Evolutionary conservation across 1,140 invertebrate species (phyloP), one percentile per base, ranked within the genome.

Genomic region (Neodiprion pinetum): DNA sequence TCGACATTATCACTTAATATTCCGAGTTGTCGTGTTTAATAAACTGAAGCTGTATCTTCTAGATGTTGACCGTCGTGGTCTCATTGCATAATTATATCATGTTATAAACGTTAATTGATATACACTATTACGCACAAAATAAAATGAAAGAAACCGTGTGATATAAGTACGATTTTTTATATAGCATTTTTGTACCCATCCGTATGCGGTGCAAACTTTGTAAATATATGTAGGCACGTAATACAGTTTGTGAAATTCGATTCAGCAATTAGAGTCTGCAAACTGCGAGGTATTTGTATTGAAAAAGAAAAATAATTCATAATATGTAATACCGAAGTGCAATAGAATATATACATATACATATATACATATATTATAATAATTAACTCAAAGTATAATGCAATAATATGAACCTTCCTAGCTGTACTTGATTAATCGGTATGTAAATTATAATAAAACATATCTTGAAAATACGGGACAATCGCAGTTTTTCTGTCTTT

Each of bases 331-430:
- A 61, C 53, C n/a, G 53, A 17, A 61, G 53, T 61, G 53, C 53
- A 61, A 61, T 8, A 61, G 9, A 61, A 17, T 61, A 40, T 40
- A 40, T 40, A 40, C 5, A 2, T 40, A 40, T 40, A 40, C 28
- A 40, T 40, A 40, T 0, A 40, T 40, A 40, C 28, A 40, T 40
- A 3, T 40, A 17, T 14, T 61, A 61, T 14, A 17, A 14, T 61
- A 61, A 61, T 61, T 17, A 61, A 61, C 53, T 61, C 11, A 61
- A 61, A 61, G 11, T 17, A 61, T 61, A 61, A 14, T 17, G 11
- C n/a, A 61, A 17, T 61, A 61, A 61, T 61, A 61, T 17, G 53
- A 17, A 61, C 53, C 53, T 61, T 61, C 53, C 53, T 61, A 61
- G 53, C 53, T 61, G 53, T 61, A 61, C n/a, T 12, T 61, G n/a